Base-by-base conservation (phyloP, 92 coral and sea anemone species). In the Porites rus region DNA sequence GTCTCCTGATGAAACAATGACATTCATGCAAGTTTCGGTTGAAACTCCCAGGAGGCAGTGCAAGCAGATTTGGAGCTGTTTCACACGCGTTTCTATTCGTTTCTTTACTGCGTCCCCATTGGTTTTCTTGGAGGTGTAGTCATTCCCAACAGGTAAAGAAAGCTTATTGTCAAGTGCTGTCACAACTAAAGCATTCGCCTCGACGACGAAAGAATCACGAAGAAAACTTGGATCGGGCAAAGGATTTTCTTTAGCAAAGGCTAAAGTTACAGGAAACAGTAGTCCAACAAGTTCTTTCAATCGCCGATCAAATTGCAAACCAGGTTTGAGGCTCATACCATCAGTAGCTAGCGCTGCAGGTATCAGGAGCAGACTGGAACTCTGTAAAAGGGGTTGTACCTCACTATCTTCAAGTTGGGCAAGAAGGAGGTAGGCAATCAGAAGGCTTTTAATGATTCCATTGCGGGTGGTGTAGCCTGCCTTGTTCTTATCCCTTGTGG, bases 71-170 rank as follows among this genome's bases (percentile, higher is more conserved):
- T 80, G 87, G 20, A 73, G 31, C 87, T 87, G 91, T 59, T 76
- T 74, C 22, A 88, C 87, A 7, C 91, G 56, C 38, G 64, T 74
- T 52, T 74, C 81, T 22, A 88, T 88, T 24, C 87, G 21, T 63
- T 71, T 70, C 38, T 75, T 77, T 38, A 64, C 81, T 17, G 65
- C 62, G 38, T 80, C 69, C 65, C 91, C 91, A 87, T 71, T 63
- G 21, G n/a, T 62, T 53, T 53, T 63, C 81, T 87, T 87, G 50
- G 75, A 69, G 6, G 69, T 56, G 79, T 20, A 87, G 22, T 87
- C 91, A 63, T 73, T 76, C 11, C 87, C 87, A 81, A 87, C 76
- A 7, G 87, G 91, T 74, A 87, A 74, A 5, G 91, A 87, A n/a
- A 87, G 51, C n/a, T 81, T 80, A 17, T 76, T 68, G 76, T 87